Evolutionary conservation across 2,888 invertebrate species (phyloP), one percentile per base, ranked within the genome.

Genomic region (Lepidocyrtoides sp.): DNA sequence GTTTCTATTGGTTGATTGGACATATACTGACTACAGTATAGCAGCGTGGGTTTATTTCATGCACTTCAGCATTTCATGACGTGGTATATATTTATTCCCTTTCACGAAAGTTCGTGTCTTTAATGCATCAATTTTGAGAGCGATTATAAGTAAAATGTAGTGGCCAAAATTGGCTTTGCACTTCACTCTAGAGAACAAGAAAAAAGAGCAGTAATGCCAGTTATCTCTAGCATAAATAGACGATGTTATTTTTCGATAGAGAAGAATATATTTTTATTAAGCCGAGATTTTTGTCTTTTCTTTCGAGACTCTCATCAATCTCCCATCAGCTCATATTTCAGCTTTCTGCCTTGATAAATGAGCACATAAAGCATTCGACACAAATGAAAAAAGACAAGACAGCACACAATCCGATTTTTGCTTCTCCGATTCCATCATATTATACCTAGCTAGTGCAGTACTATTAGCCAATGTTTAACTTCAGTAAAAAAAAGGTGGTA

Each of bases 321-420:
- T 91, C 89, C 86, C 84, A 91, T 88, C 90, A 89, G 92, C 91
- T 93, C 93, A 93, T 93, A 92, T 93, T 93, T 92, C 93, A 92
- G 69, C 87, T 79, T 91, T 92, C 84, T 26, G 66, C 79, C 84
- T 90, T 92, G 92, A 93, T 92, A 93, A 93, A 93, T 91, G 92
- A 91, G 91, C 87, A 91, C 89, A 93, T 93, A 91, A 92, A 91
- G 57, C 92, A 92, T 92, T 91, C 86, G 92, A 85, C 85, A 85
- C 82, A 86, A 81, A 91, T 86, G 81, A 86, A 91, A 88, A 89
- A 84, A 91, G 75, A 82, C 91, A 89, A 89, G 86, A 84, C 69
- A 87, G 72, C 83, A 82, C 36, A 87, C 87, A 91, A 89, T 89
- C 88, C 63, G 88, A 88, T 91, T 88, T n/a, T n/a, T n/a, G n/a